phyloP scores from a whole-genome alignment of 2,113 vertebrate genomes.

The Chionis minor region DNA sequence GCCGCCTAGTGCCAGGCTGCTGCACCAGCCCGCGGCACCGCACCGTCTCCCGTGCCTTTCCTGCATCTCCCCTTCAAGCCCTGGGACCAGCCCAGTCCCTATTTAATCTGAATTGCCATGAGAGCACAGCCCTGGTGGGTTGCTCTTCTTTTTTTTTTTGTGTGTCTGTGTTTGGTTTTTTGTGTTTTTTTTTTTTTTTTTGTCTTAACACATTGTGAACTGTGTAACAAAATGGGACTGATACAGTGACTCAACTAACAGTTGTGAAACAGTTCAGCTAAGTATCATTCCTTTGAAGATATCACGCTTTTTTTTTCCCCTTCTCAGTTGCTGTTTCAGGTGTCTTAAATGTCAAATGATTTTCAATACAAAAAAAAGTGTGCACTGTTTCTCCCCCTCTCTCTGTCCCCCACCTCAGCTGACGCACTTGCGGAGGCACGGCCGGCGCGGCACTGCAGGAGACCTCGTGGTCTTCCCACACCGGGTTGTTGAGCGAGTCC shows the following conservation, averaged over 20 bases:
- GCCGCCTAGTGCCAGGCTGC: not conserved
- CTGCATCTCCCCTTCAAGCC: not conserved
- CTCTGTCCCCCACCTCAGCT: not conserved
- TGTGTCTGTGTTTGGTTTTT: no score
- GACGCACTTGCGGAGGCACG: not conserved
- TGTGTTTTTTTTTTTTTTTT: not conserved
- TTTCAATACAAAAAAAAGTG: not conserved
- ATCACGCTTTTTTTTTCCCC: not conserved
- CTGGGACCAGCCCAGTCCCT: not conserved
- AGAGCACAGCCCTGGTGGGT: not conserved
- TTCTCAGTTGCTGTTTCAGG: not conserved
- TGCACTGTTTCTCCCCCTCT: not conserved
- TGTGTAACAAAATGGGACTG: not conserved
- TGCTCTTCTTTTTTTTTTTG: not conserved
- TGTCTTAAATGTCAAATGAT: conserved; percentile 33
- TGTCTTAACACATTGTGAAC: not conserved
- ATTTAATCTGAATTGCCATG: not conserved
- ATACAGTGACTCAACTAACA: conserved; percentile 7
- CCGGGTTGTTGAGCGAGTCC: fast-evolving
- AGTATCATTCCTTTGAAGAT: conserved; percentile 8
- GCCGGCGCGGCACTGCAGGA: not conserved
- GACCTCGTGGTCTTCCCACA: not conserved
- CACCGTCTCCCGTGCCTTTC: not conserved
- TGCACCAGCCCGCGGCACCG: not conserved
- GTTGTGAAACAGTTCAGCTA: not conserved